Evolutionary conservation across 2,888 invertebrate genomes (phyloP), one percentile per base, ranked within the genome.

Genomic region (Aporophyla lueneburgensis): DNA sequence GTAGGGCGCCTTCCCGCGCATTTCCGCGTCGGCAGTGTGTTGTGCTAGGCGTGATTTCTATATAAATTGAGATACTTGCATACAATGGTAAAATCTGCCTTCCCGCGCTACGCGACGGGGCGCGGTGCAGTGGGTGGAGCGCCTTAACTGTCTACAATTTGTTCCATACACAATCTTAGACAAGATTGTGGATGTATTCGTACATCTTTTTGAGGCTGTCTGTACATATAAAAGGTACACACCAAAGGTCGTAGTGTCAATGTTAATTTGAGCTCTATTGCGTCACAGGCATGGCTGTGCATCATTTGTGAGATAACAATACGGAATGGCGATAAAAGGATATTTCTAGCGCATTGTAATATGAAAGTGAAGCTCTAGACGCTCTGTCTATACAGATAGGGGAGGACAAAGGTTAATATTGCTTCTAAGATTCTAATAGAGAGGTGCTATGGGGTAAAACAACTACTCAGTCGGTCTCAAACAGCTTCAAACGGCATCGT

Each of bases 251-350:
- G 85, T 76, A 85, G 74, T 83, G 92, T 91, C 91, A 91, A 88
- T 91, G 91, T 87, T 90, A 91, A 91, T 92, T 90, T 83, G 71
- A 80, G 72, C 54, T 24, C 71, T 51, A 33, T 75, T 76, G 85
- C 85, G 81, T 84, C 83, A 83, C 71, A 16, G 49, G 59, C 61
- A 27, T 24, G 21, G 65, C 24, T 21, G 65, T 62, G 61, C 71
- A 83, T 74, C 71, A 70, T 33, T 46, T 14, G 27, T 19, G 21
- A 40, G 83, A 84, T 83, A 83, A 76, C 53, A 68, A 73, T 14
- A 59, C 27, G 53, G 62, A 83, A 66, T 61, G 51, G 58, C 53
- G 84, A 83, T 84, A 83, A 69, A 49, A 51, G 21, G 63, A 69
- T 63, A 74, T 69, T 77, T 69, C 62, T 76, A 72, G 71, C 58